Percentiles rank a stretch among this genome's conserved stretches.
phyloP scores from a whole-genome alignment of 2,888 invertebrate genomes.

The Heliconius aoede region DNA sequence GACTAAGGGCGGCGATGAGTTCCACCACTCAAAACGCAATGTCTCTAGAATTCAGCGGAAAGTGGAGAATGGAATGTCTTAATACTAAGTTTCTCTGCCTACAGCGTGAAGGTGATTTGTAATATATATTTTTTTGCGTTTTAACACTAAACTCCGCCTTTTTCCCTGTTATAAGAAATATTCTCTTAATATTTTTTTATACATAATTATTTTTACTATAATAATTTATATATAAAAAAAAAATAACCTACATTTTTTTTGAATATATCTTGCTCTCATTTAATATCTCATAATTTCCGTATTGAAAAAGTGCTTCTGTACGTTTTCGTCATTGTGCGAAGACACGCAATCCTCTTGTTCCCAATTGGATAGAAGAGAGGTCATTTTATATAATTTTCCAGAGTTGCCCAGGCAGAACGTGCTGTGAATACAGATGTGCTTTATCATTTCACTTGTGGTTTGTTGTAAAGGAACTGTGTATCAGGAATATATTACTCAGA shows the following conservation, averaged over 20 bases:
- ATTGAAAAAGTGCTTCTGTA: neutral
- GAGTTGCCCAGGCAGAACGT: constrained; percentile 22
- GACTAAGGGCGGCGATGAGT: too few relatives aligned
- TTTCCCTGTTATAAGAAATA: too few relatives aligned
- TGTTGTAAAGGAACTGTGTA: neutral
- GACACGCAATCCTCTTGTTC: constrained; percentile 23
- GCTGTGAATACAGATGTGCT: constrained; percentile 15
- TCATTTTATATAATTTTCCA: constrained; percentile 30
- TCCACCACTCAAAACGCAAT: too few relatives aligned
- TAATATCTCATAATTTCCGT: neutral
- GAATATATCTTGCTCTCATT: neutral
- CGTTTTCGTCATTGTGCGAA: neutral
- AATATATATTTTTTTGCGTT: too few relatives aligned
- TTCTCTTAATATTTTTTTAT: too few relatives aligned
- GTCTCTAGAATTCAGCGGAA: too few relatives aligned
- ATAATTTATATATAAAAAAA: too few relatives aligned
- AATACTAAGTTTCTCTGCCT: too few relatives aligned
- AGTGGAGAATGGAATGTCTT: too few relatives aligned
- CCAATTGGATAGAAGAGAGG: constrained; percentile 11
- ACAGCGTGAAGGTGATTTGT: too few relatives aligned
- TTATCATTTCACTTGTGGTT: constrained; percentile 31
- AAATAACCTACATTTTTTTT: neutral
- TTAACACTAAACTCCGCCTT: too few relatives aligned
- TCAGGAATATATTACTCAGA: constrained; percentile 8
- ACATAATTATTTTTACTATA: too few relatives aligned